Base-by-base conservation (phyloP, 2,888 invertebrate genomes). In the Holacanthella duospinosa region DNA sequence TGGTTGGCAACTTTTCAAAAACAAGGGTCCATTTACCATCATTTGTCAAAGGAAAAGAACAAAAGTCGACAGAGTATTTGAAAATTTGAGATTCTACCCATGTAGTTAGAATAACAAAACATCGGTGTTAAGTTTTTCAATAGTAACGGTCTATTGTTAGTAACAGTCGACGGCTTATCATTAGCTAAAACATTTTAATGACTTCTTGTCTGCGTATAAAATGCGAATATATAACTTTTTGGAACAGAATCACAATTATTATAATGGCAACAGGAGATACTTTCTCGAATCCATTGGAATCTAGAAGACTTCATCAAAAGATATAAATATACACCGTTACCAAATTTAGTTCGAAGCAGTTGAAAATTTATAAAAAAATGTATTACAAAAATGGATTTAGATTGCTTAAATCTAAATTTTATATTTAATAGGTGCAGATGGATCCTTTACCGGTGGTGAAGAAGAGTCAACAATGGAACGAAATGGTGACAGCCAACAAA, bases 391-490 rank as follows among this genome's bases (percentile, higher is more conserved):
- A 25, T 25, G 28, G 26, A 55, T 27, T 29, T 57, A 19, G n/a
- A 44, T 48, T 12, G 21, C 26, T 21, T 29, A 57, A 25, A 28
- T 29, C 25, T 64, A 48, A 44, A 58, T n/a, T 60, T 67, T 55
- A 3, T 57, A 2, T 63, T 58, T 64, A 16, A 36, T 60, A 72
- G 72, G 71, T 57, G 71, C 70, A 29, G 72, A 72, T 65, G 72
- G 72, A 64, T 68, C 66, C 12, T 71, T 71, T 43, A 71, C 68
- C 3, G 72, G 72, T 29, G 72, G 71, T 43, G 69, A 72, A 60
- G 72, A 72, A 54, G 72, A 72, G 56, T 71, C 71, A 43, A 69
- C 68, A 12, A 60, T 65, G 54, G 71, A 72, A 63, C 59, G 67
- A 44, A 68, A 68, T 64, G 65, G 65, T n/a, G 69, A 68, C 29